Evolutionary conservation across 2,797 vertebrate genomes (phyloP).

Genomic region (Ptychadena robeensis): DNA sequence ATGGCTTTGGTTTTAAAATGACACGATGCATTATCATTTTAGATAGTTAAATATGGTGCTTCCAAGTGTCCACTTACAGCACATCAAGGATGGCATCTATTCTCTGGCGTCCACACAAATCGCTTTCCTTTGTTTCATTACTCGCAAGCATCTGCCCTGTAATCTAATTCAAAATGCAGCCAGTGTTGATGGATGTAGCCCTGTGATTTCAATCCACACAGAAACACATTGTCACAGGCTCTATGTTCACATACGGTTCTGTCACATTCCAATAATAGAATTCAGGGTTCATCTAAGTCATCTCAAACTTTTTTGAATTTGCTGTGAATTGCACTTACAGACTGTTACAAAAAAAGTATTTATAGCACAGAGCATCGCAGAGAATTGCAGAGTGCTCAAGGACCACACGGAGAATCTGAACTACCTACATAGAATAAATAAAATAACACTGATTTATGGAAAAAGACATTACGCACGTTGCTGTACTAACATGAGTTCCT

Average conservation of each 20-base stretch:
- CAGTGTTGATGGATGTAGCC: conserved; percentile 17
- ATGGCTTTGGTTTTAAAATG: conserved; percentile 12
- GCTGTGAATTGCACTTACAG: not conserved
- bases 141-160: conserved; percentile 41
- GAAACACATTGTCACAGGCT: conserved; percentile 11
- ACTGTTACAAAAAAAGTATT: not conserved
- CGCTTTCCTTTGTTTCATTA: conserved; percentile 36
- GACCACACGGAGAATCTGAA: not conserved
- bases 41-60: conserved; percentile 3
- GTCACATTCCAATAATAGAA: conserved; percentile 28
- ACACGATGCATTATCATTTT: conserved; percentile 24
- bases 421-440: not conserved
- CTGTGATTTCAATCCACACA: conserved; percentile 18
- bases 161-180: conserved; percentile 15
- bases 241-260: not conserved
- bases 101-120: conserved; percentile 34
- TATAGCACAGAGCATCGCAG: not conserved
- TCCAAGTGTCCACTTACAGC: conserved; percentile 27
- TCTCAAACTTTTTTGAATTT: conserved; percentile 12
- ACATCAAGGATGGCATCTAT: conserved; percentile 26
- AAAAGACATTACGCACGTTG: not conserved
- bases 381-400: not conserved
- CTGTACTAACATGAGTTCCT: not conserved
- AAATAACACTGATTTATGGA: not conserved
- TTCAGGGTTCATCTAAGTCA: conserved; percentile 10